Evolutionary conservation across 2,797 vertebrate genomes (phyloP).

Genomic region (Characodon lateralis): DNA sequence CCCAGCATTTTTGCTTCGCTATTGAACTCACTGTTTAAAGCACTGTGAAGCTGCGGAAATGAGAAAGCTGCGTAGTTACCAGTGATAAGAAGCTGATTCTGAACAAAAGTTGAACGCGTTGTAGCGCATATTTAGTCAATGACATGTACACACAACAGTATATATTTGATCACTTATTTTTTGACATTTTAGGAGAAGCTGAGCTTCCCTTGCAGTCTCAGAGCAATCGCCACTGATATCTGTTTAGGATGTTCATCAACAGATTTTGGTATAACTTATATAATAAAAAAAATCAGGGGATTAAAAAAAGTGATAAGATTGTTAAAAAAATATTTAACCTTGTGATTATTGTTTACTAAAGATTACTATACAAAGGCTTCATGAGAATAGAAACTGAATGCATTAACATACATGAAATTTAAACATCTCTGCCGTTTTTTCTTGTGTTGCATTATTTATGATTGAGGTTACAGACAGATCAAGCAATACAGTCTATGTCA

Average conservation of each 20-base stretch:
- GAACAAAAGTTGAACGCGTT: too few species aligned
- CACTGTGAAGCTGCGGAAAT: too few species aligned
- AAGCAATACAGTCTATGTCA: slow-evolving; percentile 5
- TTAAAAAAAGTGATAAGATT: neutral
- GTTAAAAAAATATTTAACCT: slow-evolving; percentile 10
- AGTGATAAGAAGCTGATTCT: too few species aligned
- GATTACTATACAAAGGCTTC: neutral
- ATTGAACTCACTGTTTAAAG: too few species aligned
- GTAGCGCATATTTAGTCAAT: too few species aligned
- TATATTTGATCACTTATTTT: too few species aligned
- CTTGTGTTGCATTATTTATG: slow-evolving; percentile 29
- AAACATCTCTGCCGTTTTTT: slow-evolving; percentile 2
- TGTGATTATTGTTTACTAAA: slow-evolving; percentile 2
- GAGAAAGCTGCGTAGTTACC: too few species aligned
- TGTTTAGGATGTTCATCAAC: slow-evolving; percentile 7
- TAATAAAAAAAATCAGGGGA: neutral
- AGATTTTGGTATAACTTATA: neutral
- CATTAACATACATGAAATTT: slow-evolving; percentile 9
- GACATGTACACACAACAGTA: too few species aligned
- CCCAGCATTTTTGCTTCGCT: too few species aligned
- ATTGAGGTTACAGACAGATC: slow-evolving; percentile 15
- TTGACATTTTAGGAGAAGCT: too few species aligned
- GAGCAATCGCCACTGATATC: neutral
- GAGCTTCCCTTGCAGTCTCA: too few species aligned
- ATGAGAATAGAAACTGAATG: slow-evolving; percentile 14